Percentiles rank a stretch among this genome's conserved stretches.
Conservation (phyloP, 2,113 vertebrate genomes). For the Bothrops jararaca region DNA sequence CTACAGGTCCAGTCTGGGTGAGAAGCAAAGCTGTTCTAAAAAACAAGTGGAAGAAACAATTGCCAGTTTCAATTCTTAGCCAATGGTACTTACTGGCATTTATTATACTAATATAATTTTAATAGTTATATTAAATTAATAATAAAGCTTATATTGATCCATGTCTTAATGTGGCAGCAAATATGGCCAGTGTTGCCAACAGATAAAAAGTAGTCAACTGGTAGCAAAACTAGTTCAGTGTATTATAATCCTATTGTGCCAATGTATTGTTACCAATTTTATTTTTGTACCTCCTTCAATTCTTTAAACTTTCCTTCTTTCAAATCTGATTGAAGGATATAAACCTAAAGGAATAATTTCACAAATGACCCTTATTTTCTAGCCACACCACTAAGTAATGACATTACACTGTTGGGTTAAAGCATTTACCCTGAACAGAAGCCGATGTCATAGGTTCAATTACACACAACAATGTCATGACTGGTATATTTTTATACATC, state of each 20-base stretch:
- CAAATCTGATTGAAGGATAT: neutral
- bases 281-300: neutral
- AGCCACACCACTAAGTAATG: neutral
- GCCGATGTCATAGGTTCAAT: slow-evolving; percentile 42
- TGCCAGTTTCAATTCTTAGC: neutral
- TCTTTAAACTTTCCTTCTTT: neutral
- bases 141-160: neutral
- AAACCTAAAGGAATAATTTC: neutral
- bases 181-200: neutral
- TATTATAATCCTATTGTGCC: neutral
- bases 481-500: slow-evolving; percentile 64
- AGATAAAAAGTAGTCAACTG: neutral
- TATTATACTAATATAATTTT: neutral
- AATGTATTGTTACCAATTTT: neutral
- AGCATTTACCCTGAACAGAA: neutral
- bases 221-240: neutral
- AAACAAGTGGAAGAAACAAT: neutral
- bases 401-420: neutral
- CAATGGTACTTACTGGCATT: neutral
- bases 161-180: neutral
- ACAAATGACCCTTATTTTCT: neutral
- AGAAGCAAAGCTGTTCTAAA: neutral
- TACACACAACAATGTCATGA: slow-evolving; percentile 55
- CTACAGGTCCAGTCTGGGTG: neutral
- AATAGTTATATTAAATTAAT: neutral